Evolutionary conservation across 64 coral and sea anemone genomes (phyloP).

Genomic region (Catalaphyllia jardinei): DNA sequence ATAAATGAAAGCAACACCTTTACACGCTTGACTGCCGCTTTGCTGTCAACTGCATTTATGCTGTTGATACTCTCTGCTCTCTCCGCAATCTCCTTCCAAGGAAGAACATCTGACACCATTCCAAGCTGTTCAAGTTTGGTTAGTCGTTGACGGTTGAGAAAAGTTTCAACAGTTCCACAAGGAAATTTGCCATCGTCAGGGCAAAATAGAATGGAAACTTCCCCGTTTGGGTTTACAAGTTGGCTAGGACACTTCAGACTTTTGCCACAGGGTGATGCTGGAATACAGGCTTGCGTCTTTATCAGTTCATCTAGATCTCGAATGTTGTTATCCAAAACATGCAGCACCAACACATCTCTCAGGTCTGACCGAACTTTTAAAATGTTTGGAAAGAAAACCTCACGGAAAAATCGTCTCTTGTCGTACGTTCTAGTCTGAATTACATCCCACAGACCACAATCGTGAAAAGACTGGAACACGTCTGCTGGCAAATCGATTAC

Average conservation of each 20-base stretch:
- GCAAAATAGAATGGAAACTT: slow-evolving; percentile 40
- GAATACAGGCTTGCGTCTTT: slow-evolving; percentile 49
- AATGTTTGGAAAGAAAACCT: slow-evolving; percentile 71
- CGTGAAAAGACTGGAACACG: slow-evolving; percentile 42
- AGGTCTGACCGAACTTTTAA: not conserved
- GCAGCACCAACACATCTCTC: slow-evolving; percentile 49
- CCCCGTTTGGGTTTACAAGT: slow-evolving; percentile 52
- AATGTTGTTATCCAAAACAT: slow-evolving; percentile 29
- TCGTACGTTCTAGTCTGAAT: slow-evolving; percentile 27
- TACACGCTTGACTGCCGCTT: slow-evolving; percentile 8
- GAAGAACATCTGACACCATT: slow-evolving; percentile 63
- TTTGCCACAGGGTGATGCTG: slow-evolving; percentile 49
- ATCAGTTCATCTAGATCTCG: slow-evolving; percentile 37
- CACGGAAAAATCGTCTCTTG: slow-evolving; percentile 47
- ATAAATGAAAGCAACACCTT: slow-evolving; percentile 50
- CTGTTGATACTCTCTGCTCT: slow-evolving; percentile 60
- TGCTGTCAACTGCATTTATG: not conserved
- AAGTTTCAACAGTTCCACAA: slow-evolving; percentile 33
- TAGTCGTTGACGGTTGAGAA: slow-evolving; percentile 10
- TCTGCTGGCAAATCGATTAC: slow-evolving; percentile 72
- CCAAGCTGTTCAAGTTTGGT: slow-evolving; percentile 53
- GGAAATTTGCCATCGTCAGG: slow-evolving; percentile 74
- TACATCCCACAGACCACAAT: not conserved
- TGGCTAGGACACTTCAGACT: slow-evolving; percentile 59
- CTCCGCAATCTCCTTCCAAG: slow-evolving; percentile 56